Evolutionary conservation across 2,797 vertebrate species (phyloP).

Genomic region (Avahi laniger): DNA sequence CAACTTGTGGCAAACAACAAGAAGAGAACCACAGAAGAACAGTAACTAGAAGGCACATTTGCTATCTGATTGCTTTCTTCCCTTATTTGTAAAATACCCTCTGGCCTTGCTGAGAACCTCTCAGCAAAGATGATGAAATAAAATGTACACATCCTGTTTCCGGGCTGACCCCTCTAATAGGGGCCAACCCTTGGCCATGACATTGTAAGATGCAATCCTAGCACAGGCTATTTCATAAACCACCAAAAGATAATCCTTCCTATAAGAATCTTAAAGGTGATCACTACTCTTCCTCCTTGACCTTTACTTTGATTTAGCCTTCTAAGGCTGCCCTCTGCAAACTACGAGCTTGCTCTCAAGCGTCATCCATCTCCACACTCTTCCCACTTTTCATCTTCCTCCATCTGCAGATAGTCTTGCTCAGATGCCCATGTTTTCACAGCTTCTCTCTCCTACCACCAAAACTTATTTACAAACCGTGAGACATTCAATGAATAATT

Average conservation of each 20-base stretch:
- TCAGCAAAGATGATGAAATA: neutral
- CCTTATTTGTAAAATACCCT: neutral
- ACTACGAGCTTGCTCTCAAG: neutral
- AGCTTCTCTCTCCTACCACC: neutral
- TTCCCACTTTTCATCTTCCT: neutral
- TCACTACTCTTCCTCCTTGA: neutral
- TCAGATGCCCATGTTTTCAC: neutral
- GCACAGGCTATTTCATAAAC: neutral
- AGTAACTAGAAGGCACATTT: neutral
- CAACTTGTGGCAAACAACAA: neutral
- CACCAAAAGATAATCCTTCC: neutral
- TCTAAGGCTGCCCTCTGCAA: neutral
- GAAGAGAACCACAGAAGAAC: neutral
- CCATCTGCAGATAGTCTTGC: neutral
- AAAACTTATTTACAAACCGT: neutral
- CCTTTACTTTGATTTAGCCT: neutral
- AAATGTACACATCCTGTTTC: neutral
- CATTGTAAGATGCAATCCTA: neutral
- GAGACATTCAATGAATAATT: neutral
- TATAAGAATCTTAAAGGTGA: neutral
- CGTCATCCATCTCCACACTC: rapidly evolving
- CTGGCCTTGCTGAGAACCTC: neutral
- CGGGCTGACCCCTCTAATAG: neutral
- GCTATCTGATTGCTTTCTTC: neutral
- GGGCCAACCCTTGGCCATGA: neutral